phyloP scores from a whole-genome alignment of 2,113 vertebrate genomes.

The Microcebus tavaratra region DNA sequence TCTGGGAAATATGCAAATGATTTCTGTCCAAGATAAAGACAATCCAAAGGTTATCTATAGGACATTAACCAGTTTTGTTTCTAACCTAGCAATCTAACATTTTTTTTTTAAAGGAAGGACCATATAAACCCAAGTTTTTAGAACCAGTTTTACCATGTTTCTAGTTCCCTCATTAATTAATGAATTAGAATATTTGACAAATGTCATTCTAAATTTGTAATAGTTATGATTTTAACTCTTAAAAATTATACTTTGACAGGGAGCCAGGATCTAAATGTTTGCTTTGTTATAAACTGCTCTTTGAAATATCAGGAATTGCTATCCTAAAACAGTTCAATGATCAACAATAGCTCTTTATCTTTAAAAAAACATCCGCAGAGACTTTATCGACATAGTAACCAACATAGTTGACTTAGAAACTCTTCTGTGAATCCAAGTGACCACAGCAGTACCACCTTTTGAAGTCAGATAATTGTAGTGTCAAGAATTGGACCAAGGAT shows the following conservation, averaged over 20 bases:
- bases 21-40: conserved; percentile 31
- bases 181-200: conserved; percentile 18
- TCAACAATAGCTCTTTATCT: neutral
- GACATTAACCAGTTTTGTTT: neutral
- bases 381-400: neutral
- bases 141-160: neutral
- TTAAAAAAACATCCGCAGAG: neutral
- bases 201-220: neutral
- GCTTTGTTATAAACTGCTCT: neutral
- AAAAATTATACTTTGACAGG: neutral
- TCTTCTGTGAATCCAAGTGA: neutral
- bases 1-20: neutral
- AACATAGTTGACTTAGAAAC: neutral
- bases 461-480: conserved; percentile 3
- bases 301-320: conserved; percentile 18
- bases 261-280: neutral
- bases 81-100: neutral
- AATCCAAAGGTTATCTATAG: conserved; percentile 15
- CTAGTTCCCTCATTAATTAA: conserved; percentile 13
- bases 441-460: neutral
- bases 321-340: neutral
- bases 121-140: neutral
- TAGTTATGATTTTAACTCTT: conserved; percentile 11
- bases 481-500: neutral
- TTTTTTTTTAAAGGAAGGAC: neutral